Evolutionary conservation across 2,888 invertebrate species (phyloP), one percentile per base, ranked within the genome.

Genomic region (Eudasyphora cyanicolor): DNA sequence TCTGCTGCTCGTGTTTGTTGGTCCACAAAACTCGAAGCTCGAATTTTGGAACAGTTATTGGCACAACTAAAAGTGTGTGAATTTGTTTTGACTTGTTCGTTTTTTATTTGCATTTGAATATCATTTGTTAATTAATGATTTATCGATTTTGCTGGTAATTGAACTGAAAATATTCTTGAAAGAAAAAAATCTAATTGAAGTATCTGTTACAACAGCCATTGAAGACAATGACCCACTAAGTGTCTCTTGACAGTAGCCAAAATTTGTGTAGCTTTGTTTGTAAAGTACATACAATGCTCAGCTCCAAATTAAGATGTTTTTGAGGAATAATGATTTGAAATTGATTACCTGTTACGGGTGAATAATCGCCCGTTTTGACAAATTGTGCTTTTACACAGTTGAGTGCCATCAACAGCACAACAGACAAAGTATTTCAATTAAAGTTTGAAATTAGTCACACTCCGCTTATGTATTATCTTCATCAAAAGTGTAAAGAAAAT

Each of bases 121-220:
- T 67, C 67, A 67, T 67, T 67, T 67, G 67, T 42, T 67, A 67
- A 67, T 67, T 67, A 67, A 67, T 67, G 67, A 67, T 67, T 67
- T 67, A 67, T 67, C 24, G 64, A 21, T 10, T 64, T 38, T 42
- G 12, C 5, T 35, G 19, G 38, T 67, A 67, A 67, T 67, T 67
- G 67, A 38, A 35, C 35, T 67, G 67, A 42, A 67, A 67, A 42
- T 67, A 29, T 12, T 24, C 60, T n/a, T 49, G 27, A 27, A 24
- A 17, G 17, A 45, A 45, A 45, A 45, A 0, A 14, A n/a, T n/a
- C n/a, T n/a, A 24, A 67, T n/a, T 24, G 21, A 17, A 67, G 12
- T 67, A 42, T 10, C 67, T 42, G 35, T 64, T 38, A 38, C 64
- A 64, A 64, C 19, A 27, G 57, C n/a, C 27, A n/a, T 60, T 60